A percentile compares a stretch with the other conserved stretches of the same genome.
These are phyloP conservation scores for Orcinus orca DNA, from an alignment of 2,113 vertebrate genomes.

Conservation along the genomic window DNA sequence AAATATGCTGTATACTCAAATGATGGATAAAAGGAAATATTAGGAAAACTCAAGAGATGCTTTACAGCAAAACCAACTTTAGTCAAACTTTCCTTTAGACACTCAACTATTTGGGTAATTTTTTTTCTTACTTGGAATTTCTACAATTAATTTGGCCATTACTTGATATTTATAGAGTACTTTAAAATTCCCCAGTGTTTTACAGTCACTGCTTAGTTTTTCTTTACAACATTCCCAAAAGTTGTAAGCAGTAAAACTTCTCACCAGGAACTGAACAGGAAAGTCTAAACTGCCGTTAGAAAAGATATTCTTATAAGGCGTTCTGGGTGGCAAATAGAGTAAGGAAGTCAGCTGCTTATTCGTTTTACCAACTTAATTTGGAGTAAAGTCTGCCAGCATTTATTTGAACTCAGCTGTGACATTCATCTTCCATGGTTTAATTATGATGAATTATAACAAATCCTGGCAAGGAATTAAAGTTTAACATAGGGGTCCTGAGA, in stretches of 20 bases:
- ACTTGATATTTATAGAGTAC: conserved; percentile 37
- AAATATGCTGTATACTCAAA: background rate
- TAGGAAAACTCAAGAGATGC: background rate
- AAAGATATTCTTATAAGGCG: background rate
- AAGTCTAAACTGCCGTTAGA: conserved; percentile 2
- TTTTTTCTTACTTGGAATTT: conserved; percentile 35
- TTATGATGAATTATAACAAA: background rate
- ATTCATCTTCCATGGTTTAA: background rate
- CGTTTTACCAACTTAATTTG: conserved; percentile 7
- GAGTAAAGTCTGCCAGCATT: conserved; percentile 26
- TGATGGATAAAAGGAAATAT: background rate
- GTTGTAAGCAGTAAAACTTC: conserved; percentile 2
- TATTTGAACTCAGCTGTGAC: conserved; percentile 49
- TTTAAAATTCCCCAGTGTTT: conserved; percentile 46
- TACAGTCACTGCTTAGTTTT: background rate
- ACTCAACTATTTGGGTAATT: background rate
- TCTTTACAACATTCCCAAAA: conserved; percentile 25
- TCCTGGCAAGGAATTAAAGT: background rate
- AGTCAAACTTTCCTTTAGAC: conserved; percentile 40
- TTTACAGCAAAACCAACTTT: background rate
- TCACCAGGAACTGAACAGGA: background rate
- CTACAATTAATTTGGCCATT: conserved; percentile 38
- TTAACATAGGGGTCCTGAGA: background rate
- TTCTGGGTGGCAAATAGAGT: background rate
- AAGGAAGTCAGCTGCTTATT: background rate